A percentile compares a stretch with the other conserved stretches of the same genome.
These are phyloP conservation scores for Cyprichromis sp. DNA, from an alignment of 2,113 vertebrate genomes.

Conservation along the genomic window DNA sequence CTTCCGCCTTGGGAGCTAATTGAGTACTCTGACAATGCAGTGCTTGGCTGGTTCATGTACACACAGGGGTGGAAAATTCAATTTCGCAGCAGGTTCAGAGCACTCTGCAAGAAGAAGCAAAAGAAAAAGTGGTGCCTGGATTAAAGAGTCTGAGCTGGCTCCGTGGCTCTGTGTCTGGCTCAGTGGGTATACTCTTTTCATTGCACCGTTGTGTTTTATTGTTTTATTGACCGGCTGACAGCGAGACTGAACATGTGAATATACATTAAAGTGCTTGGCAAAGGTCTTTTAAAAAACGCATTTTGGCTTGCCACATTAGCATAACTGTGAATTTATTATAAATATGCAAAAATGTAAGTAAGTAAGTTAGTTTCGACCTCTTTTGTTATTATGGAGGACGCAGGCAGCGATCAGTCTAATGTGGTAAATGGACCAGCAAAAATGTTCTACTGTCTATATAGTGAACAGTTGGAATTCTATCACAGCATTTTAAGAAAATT, in stretches of 20 bases:
- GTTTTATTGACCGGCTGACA: slow-evolving; percentile 58
- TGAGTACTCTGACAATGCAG: slow-evolving; percentile 66
- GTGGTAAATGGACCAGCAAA: not conserved
- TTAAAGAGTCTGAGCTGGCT: slow-evolving; percentile 58
- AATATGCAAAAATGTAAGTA: not conserved
- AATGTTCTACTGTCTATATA: not conserved
- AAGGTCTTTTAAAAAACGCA: not conserved
- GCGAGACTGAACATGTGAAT: slow-evolving; percentile 24
- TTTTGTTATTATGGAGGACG: not conserved
- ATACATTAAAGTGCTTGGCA: not conserved
- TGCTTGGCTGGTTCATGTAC: slow-evolving; percentile 63
- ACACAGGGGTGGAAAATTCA: slow-evolving; percentile 65
- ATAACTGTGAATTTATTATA: not conserved
- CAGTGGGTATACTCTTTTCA: slow-evolving; percentile 55
- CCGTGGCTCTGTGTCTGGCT: slow-evolving; percentile 45
- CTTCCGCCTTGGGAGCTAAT: slow-evolving; percentile 67
- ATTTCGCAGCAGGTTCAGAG: slow-evolving; percentile 64
- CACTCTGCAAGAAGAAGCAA: slow-evolving; percentile 32
- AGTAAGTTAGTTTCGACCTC: not conserved
- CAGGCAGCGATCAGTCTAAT: not conserved
- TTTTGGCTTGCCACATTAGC: not conserved
- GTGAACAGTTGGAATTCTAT: not conserved
- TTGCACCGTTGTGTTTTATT: slow-evolving; percentile 38
- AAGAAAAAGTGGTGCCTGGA: slow-evolving; percentile 43
- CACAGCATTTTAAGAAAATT: not conserved